Evolutionary conservation across 2,888 invertebrate species (phyloP), one percentile per base, ranked within the genome.

Genomic region (Agrilus mali): DNA sequence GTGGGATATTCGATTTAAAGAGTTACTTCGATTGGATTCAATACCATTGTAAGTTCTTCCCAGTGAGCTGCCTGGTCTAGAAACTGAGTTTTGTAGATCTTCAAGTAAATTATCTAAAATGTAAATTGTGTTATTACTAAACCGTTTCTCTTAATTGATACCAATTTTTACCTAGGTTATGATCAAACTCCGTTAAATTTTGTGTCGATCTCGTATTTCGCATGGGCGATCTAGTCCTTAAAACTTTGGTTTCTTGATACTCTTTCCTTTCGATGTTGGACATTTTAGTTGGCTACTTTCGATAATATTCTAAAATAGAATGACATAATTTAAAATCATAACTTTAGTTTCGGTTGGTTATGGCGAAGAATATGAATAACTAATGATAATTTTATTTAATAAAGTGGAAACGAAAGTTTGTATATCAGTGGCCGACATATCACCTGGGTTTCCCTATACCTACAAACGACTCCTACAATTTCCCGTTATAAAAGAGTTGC

Each of bases 61-160:
- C 44, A 64, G 44, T 14, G 65, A 59, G 46, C 63, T 63, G 7
- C 60, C 60, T 14, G 67, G 64, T 13, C 65, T 56, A 2, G 64
- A 60, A 7, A 68, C 66, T 2, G 68, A 66, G 46, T 60, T 67
- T 52, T 68, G 68, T 10, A 68, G 55, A 49, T 68, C 68, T 55
- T 67, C 66, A 40, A 68, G 50, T 37, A 68, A 50, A 51, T 66
- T 55, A 59, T 67, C 68, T 65, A 50, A 12, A 55, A 53, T 33
- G 17, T 20, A 15, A 12, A 36, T 8, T 16, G 6, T 7, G n/a
- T n/a, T n/a, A n/a, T n/a, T n/a, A n/a, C n/a, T n/a, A n/a, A n/a
- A n/a, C n/a, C n/a, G n/a, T n/a, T n/a, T n/a, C n/a, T n/a, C n/a
- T n/a, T n/a, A n/a, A n/a, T n/a, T n/a, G n/a, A n/a, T n/a, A n/a